A percentile compares a stretch with the other conserved stretches of the same genome.
Conservation (phyloP, 1,140 invertebrate genomes). For the Aphis craccivora region DNA sequence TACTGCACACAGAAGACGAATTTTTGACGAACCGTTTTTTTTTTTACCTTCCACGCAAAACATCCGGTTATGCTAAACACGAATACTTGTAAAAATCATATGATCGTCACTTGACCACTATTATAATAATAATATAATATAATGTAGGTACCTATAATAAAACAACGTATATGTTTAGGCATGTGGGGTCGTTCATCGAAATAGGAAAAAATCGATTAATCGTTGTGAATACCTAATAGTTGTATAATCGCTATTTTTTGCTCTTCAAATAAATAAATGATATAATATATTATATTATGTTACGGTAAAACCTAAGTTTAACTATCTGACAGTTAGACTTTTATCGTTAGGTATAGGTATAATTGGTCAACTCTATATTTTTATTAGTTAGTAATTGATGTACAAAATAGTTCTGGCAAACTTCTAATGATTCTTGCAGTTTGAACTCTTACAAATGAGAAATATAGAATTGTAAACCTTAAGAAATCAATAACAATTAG, state of each 20-base stretch:
- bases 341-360: not conserved
- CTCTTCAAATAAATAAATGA: not conserved
- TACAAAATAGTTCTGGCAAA: not conserved
- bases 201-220: not conserved
- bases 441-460: not conserved
- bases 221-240: not conserved
- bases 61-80: slow-evolving; percentile 55
- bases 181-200: slow-evolving; percentile 17
- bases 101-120: not conserved
- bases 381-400: too few species aligned
- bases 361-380: not conserved
- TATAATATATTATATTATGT: not conserved
- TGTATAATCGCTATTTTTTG: not conserved
- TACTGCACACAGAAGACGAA: not conserved
- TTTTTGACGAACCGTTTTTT: slow-evolving; percentile 43
- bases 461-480: not conserved
- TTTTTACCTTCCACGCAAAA: slow-evolving; percentile 22
- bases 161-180: not conserved
- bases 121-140: not conserved
- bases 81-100: slow-evolving; percentile 12
- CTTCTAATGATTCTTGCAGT: not conserved
- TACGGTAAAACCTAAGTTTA: not conserved
- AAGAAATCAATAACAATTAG: not conserved
- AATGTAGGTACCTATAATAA: not conserved
- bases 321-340: not conserved